These are phyloP conservation scores for Buathra laborator DNA, from an alignment of 2,888 invertebrate species.

Conservation along the genomic window DNA sequence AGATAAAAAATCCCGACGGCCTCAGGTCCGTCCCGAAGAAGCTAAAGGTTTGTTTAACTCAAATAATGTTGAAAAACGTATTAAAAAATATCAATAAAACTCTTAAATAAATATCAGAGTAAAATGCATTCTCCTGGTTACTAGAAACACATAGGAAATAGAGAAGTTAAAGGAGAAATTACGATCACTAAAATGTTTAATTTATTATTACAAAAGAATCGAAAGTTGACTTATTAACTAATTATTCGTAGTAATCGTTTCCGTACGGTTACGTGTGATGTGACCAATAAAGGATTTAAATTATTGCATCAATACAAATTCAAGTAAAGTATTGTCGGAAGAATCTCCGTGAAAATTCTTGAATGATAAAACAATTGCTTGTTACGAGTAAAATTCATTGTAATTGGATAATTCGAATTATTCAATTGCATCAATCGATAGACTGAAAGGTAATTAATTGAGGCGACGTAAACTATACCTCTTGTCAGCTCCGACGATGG, in stretches of 20 bases:
- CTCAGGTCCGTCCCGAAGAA: not conserved
- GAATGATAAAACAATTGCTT: not conserved
- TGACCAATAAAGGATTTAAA: not conserved
- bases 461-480: too few species aligned
- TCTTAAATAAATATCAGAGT: not conserved
- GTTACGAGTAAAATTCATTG: not conserved
- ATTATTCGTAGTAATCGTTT: not conserved
- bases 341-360: not conserved
- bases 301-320: not conserved
- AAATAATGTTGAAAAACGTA: slow-evolving; percentile 33
- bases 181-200: not conserved
- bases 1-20: not conserved
- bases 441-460: too few species aligned
- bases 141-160: not conserved
- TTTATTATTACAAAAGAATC: not conserved
- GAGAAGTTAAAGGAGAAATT: not conserved
- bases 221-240: not conserved
- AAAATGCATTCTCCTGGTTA: not conserved
- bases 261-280: not conserved
- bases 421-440: too few species aligned
- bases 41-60: slow-evolving; percentile 38
- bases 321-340: not conserved
- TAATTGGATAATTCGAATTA: too few species aligned
- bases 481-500: too few species aligned
- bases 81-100: slow-evolving; percentile 43